Percentiles rank a stretch among this genome's conserved stretches.
phyloP scores from a whole-genome alignment of 2,797 vertebrate species.

The Amazona finschi region DNA sequence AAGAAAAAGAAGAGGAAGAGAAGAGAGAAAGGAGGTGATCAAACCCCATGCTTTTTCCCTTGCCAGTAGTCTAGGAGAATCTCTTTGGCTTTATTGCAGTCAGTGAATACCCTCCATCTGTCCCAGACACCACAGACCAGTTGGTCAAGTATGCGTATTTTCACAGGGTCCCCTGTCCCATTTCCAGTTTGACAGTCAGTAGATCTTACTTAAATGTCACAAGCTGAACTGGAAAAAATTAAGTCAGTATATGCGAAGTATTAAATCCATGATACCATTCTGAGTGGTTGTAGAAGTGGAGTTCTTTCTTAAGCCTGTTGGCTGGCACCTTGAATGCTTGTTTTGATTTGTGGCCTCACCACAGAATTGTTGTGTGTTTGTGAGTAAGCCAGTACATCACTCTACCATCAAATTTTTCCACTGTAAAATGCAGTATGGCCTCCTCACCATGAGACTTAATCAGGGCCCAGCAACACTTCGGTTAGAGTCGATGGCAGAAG shows the following conservation, averaged over 20 bases:
- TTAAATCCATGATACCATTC: background rate
- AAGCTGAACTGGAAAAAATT: background rate
- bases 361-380: background rate
- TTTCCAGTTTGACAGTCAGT: background rate
- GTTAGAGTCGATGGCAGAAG: background rate
- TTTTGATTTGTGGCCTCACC: conserved; percentile 20
- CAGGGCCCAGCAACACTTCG: background rate
- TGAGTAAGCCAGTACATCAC: background rate
- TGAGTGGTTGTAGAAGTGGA: background rate
- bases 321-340: background rate
- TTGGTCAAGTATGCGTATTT: background rate
- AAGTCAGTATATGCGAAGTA: background rate
- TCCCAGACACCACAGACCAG: background rate
- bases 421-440: background rate
- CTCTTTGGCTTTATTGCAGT: background rate
- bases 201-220: background rate
- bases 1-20: background rate
- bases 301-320: background rate
- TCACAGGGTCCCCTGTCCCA: background rate
- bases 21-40: background rate
- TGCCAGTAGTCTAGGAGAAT: background rate
- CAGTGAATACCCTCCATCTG: background rate
- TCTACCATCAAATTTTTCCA: background rate
- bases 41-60: background rate
- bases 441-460: background rate